A percentile compares a stretch with the other conserved stretches of the same genome.
phyloP scores from a whole-genome alignment of 2,888 invertebrate species.

The Orthosia cruda region DNA sequence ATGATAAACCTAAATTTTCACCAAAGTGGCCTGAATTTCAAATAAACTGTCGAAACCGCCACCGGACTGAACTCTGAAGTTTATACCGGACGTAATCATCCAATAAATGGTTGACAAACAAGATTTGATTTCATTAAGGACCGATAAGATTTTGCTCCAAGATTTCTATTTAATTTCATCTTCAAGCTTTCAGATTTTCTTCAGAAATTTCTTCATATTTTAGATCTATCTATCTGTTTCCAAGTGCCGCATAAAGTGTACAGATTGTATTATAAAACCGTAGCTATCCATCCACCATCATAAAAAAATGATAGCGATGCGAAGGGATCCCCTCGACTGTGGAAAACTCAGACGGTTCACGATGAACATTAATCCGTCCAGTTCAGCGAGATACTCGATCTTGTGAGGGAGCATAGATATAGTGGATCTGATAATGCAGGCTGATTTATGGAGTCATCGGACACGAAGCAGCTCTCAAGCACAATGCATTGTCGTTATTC shows the following conservation, averaged over 20 bases:
- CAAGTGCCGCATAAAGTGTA: not conserved
- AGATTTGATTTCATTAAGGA: conserved; percentile 50
- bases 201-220: not conserved
- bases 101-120: conserved; percentile 41
- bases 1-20: conserved; percentile 41
- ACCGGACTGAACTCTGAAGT: conserved; percentile 37
- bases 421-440: conserved; percentile 47
- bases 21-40: conserved; percentile 43
- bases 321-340: conserved; percentile 79
- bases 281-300: conserved; percentile 34
- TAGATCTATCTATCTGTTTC: not conserved
- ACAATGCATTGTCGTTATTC: conserved; percentile 78
- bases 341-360: conserved; percentile 78
- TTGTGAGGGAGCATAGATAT: conserved; percentile 20
- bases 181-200: not conserved
- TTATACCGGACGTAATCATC: conserved; percentile 50
- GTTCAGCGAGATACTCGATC: conserved; percentile 60
- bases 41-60: conserved; percentile 55
- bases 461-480: conserved; percentile 79
- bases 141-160: conserved; percentile 17
- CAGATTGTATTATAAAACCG: conserved; percentile 38
- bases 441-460: conserved; percentile 75
- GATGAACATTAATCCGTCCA: conserved; percentile 73
- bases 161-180: conserved; percentile 6
- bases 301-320: conserved; percentile 69